phyloP scores from a whole-genome alignment of 2,888 invertebrate species.

The Nephrocerus scutellatus region DNA sequence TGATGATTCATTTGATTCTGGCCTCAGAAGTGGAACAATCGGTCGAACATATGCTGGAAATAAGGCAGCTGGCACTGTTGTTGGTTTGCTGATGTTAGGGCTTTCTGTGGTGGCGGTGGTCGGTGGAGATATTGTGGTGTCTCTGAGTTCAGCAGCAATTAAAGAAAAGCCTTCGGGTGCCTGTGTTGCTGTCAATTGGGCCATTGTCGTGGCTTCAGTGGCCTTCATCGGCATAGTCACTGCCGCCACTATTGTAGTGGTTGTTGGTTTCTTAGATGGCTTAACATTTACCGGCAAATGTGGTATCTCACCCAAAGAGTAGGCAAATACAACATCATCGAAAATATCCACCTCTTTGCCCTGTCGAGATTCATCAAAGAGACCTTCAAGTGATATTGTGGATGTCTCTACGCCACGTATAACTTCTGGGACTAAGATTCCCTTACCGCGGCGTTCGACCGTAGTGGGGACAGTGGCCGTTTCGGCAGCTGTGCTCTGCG shows the following conservation, averaged over 20 bases:
- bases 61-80: constrained; percentile 24
- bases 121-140: constrained; percentile 11
- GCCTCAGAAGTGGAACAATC: constrained; percentile 42
- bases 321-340: constrained; percentile 46
- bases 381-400: constrained; percentile 60
- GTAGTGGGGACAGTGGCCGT: constrained; percentile 11
- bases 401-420: constrained; percentile 53
- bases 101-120: constrained; percentile 2
- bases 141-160: constrained; percentile 16
- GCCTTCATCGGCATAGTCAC: too few relatives aligned
- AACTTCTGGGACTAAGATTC: constrained; percentile 39
- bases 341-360: constrained; percentile 34
- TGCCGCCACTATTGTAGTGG: constrained; percentile 21
- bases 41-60: constrained; percentile 41
- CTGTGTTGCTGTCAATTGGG: neutral
- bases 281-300: constrained; percentile 43
- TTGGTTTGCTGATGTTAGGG: constrained; percentile 15
- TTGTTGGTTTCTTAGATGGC: constrained; percentile 20
- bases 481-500: constrained; percentile 18
- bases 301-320: constrained; percentile 39
- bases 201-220: constrained; percentile 7
- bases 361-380: constrained; percentile 54
- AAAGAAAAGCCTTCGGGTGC: constrained; percentile 1
- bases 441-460: constrained; percentile 32
- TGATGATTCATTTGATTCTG: constrained; percentile 47